Percentiles rank a stretch among this genome's conserved stretches.
phyloP scores from a whole-genome alignment of 2,797 vertebrate species.

The Notolabrus celidotus region DNA sequence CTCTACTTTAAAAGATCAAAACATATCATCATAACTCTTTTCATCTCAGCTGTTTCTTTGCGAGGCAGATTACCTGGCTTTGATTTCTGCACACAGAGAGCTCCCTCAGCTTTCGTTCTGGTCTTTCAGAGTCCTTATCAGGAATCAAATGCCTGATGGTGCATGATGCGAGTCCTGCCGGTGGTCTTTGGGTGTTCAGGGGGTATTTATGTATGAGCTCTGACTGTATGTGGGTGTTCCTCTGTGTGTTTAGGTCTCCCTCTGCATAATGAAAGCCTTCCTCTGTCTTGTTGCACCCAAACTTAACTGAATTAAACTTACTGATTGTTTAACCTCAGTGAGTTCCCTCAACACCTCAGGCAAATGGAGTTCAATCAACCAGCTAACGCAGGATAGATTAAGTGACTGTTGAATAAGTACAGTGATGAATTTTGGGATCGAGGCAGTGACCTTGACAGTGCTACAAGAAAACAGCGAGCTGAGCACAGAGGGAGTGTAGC shows the following conservation, averaged over 20 bases:
- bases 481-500: not conserved
- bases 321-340: slow-evolving; percentile 39
- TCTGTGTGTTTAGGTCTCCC: slow-evolving; percentile 5
- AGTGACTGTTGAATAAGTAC: slow-evolving; percentile 3
- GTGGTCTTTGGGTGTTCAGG: slow-evolving; percentile 17
- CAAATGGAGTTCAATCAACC: slow-evolving; percentile 6
- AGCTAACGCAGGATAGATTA: slow-evolving; percentile 25
- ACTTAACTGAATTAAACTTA: slow-evolving; percentile 25
- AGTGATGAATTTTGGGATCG: not conserved
- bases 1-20: slow-evolving; percentile 37
- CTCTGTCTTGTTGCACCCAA: slow-evolving; percentile 13
- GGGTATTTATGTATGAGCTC: slow-evolving; percentile 20
- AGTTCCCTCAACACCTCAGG: slow-evolving; percentile 11
- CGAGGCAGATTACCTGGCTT: slow-evolving; percentile 50
- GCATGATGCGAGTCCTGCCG: slow-evolving; percentile 26
- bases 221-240: slow-evolving; percentile 11
- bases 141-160: slow-evolving; percentile 45
- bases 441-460: not conserved
- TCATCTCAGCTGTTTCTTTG: slow-evolving; percentile 42
- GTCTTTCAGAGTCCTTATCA: slow-evolving; percentile 46
- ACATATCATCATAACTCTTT: slow-evolving; percentile 25
- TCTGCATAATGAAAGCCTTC: slow-evolving; percentile 17
- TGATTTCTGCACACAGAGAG: slow-evolving; percentile 44
- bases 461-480: not conserved
- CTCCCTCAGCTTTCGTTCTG: slow-evolving; percentile 23